Evolutionary conservation across 2,113 vertebrate genomes (phyloP).

Genomic region (Brachypodius melanocephalos): DNA sequence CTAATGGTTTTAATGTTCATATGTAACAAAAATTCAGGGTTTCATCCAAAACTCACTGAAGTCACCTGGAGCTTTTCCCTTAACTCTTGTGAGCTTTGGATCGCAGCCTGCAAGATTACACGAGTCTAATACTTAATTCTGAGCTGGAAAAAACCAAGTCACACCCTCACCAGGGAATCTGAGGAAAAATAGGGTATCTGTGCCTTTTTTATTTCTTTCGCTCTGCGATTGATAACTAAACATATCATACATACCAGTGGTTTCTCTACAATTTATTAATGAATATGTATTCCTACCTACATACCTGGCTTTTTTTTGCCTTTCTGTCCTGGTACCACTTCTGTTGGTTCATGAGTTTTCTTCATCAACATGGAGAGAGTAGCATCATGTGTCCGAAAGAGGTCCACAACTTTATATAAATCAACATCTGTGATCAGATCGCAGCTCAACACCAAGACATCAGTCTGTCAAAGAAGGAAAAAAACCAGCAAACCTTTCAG

Average conservation of each 20-base stretch:
- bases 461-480: slow-evolving; percentile 78
- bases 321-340: slow-evolving; percentile 92
- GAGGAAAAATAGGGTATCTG: neutral
- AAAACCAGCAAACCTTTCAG: neutral
- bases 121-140: slow-evolving; percentile 5
- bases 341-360: slow-evolving; percentile 85
- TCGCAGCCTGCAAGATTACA: slow-evolving; percentile 42
- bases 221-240: neutral
- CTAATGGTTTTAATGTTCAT: slow-evolving; percentile 21
- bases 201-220: neutral
- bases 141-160: slow-evolving; percentile 24
- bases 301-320: slow-evolving; percentile 93
- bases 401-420: slow-evolving; percentile 93
- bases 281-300: neutral
- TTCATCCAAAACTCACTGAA: slow-evolving; percentile 62
- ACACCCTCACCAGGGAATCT: neutral
- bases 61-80: slow-evolving; percentile 60
- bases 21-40: slow-evolving; percentile 49
- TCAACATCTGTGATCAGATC: slow-evolving; percentile 95
- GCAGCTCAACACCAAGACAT: slow-evolving; percentile 92
- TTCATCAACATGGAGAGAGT: slow-evolving; percentile 95
- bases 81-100: slow-evolving; percentile 59
- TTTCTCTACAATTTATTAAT: neutral
- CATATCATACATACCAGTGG: neutral
- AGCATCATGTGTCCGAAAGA: slow-evolving; percentile 92